Percentiles rank a stretch among this genome's conserved stretches.
Evolutionary conservation across 1,140 invertebrate genomes (phyloP).

Genomic region (Battus philenor): DNA sequence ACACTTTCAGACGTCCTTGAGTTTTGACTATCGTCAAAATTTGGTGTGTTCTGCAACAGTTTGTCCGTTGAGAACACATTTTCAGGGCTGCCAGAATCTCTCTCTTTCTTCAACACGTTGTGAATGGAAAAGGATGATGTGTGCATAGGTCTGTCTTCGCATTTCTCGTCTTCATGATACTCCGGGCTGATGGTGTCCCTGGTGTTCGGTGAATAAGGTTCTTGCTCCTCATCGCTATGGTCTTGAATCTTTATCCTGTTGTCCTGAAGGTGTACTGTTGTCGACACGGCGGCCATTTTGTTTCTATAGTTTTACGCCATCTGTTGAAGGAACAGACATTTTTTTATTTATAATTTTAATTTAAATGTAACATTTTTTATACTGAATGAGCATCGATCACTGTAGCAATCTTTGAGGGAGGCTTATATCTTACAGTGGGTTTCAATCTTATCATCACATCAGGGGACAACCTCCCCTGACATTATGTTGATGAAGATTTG

Average conservation of each 20-base stretch:
- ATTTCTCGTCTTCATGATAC: slow-evolving; percentile 49
- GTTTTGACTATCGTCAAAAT: slow-evolving; percentile 50
- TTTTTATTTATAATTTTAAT: too few species aligned
- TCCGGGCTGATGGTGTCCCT: slow-evolving; percentile 57
- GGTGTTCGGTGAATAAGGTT: slow-evolving; percentile 53
- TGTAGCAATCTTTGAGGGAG: too few species aligned
- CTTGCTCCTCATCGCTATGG: slow-evolving; percentile 59
- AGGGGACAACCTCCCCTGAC: too few species aligned
- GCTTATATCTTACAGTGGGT: too few species aligned
- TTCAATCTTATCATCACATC: too few species aligned
- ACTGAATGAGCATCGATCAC: too few species aligned
- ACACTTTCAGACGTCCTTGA: slow-evolving; percentile 48
- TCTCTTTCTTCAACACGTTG: slow-evolving; percentile 70
- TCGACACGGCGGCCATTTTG: slow-evolving; percentile 62
- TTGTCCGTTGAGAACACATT: slow-evolving; percentile 74
- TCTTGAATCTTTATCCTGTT: slow-evolving; percentile 60
- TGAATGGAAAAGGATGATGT: slow-evolving; percentile 70
- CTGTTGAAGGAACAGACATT: slow-evolving; percentile 23
- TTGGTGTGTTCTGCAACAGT: slow-evolving; percentile 65
- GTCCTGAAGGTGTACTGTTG: slow-evolving; percentile 48
- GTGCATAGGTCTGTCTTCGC: slow-evolving; percentile 44
- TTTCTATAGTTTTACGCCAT: slow-evolving; percentile 47
- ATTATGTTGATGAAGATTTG: too few species aligned
- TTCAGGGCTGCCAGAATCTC: slow-evolving; percentile 67
- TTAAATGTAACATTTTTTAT: too few species aligned